phyloP scores from a whole-genome alignment of 2,113 vertebrate genomes.

The Toxotes jaculatrix region DNA sequence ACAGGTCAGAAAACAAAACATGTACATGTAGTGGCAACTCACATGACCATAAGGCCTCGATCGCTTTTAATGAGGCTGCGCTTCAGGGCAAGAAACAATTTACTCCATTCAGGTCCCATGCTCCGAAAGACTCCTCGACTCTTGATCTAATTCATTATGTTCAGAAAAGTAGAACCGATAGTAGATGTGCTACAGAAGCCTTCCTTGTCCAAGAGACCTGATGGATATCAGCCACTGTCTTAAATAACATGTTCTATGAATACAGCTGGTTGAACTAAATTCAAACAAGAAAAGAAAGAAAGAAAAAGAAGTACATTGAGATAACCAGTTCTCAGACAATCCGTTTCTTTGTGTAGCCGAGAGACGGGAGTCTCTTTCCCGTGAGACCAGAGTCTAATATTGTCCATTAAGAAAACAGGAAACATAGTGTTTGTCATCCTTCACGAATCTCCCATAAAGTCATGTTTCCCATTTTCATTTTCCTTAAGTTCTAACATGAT shows the following conservation, averaged over 20 bases:
- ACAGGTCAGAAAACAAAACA: constrained; percentile 7
- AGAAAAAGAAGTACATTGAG: constrained; percentile 47
- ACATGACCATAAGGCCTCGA: constrained; percentile 19
- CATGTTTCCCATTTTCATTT: constrained; percentile 25
- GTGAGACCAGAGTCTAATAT: constrained; percentile 65
- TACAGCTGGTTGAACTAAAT: constrained; percentile 38
- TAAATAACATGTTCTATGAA: constrained; percentile 70
- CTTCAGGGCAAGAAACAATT: constrained; percentile 26
- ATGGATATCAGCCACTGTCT: constrained; percentile 71
- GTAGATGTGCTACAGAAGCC: constrained; percentile 45
- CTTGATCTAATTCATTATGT: constrained; percentile 58
- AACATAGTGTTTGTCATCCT: constrained; percentile 53
- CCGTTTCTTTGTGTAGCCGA: constrained; percentile 65
- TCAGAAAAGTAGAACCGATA: constrained; percentile 28
- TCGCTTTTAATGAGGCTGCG: not conserved
- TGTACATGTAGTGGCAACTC: not conserved
- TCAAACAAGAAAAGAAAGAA: constrained; percentile 38
- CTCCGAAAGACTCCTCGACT: constrained; percentile 27
- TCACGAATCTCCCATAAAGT: constrained; percentile 18
- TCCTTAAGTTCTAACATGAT: constrained; percentile 1
- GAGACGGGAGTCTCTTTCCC: constrained; percentile 56
- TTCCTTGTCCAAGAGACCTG: constrained; percentile 61
- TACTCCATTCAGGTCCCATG: constrained; percentile 50
- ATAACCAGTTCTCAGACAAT: constrained; percentile 71
- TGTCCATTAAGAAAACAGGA: constrained; percentile 72